Evolutionary conservation across 2,888 invertebrate genomes (phyloP).

Genomic region (Harmothoe impar): DNA sequence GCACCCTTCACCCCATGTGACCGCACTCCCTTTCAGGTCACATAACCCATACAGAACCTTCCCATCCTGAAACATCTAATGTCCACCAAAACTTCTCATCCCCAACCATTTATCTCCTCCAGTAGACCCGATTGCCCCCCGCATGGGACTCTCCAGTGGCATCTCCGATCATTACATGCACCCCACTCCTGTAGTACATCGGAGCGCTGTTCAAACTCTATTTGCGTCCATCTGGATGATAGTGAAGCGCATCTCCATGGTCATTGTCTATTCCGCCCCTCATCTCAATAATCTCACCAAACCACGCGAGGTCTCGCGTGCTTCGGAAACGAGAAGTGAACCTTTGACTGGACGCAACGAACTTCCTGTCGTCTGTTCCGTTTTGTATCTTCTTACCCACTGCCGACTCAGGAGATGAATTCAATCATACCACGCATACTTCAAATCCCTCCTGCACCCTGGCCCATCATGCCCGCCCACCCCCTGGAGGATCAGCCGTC

Average conservation of each 20-base stretch:
- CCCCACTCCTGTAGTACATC: neutral
- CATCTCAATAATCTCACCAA: neutral
- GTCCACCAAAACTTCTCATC: no score
- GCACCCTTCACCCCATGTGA: neutral
- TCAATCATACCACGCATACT: neutral
- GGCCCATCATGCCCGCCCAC: neutral
- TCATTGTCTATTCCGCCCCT: slow-evolving; percentile 13
- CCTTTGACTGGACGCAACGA: neutral
- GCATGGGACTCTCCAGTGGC: neutral
- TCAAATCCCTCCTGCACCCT: neutral
- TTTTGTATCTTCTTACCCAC: neutral
- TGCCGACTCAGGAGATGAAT: neutral
- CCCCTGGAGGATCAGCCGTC: neutral
- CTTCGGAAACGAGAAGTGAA: neutral
- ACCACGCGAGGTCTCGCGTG: slow-evolving; percentile 2
- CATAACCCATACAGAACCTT: neutral
- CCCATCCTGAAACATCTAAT: neutral
- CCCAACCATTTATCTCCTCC: no score
- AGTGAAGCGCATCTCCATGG: neutral
- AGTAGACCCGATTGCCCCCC: no score
- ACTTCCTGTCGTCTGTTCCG: neutral
- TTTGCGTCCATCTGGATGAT: neutral
- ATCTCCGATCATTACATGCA: neutral
- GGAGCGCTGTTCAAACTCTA: neutral
- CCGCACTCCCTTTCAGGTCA: neutral